phyloP scores from a whole-genome alignment of 2,888 invertebrate species.

The Phengaris alcon region DNA sequence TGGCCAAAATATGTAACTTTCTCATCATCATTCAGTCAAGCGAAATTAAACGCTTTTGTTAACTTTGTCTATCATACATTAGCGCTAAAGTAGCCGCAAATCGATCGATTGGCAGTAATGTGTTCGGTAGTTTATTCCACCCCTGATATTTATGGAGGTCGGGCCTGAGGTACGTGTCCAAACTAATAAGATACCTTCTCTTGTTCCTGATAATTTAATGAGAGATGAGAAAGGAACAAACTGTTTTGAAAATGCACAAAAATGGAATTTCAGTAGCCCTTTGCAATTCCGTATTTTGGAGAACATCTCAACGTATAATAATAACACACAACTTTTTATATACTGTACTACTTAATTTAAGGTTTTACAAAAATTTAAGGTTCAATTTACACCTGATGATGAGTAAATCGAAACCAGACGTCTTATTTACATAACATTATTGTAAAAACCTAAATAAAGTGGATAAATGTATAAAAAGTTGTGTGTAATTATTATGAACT shows the following conservation, averaged over 20 bases:
- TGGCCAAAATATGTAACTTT: constrained; percentile 1
- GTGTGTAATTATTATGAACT: too few relatives aligned
- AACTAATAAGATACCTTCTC: constrained; percentile 26
- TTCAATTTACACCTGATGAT: too few relatives aligned
- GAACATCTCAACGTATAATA: too few relatives aligned
- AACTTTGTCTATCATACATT: constrained; percentile 12
- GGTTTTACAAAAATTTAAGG: too few relatives aligned
- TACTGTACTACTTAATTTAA: too few relatives aligned
- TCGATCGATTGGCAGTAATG: constrained; percentile 15
- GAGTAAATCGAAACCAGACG: too few relatives aligned
- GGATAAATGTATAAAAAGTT: too few relatives aligned
- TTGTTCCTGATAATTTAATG: constrained; percentile 19
- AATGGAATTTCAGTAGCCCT: not conserved
- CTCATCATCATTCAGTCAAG: not conserved
- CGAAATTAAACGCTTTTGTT: not conserved
- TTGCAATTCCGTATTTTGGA: too few relatives aligned
- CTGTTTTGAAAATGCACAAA: constrained; percentile 15
- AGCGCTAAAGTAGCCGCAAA: not conserved
- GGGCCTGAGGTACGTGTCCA: constrained; percentile 9
- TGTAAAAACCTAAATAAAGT: too few relatives aligned
- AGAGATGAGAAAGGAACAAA: constrained; percentile 8
- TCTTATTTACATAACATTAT: too few relatives aligned
- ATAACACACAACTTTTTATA: too few relatives aligned
- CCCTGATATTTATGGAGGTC: constrained; percentile 22
- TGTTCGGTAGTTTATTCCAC: constrained; percentile 11